Conservation (phyloP, 2,113 vertebrate species). For the Globicephala melas region DNA sequence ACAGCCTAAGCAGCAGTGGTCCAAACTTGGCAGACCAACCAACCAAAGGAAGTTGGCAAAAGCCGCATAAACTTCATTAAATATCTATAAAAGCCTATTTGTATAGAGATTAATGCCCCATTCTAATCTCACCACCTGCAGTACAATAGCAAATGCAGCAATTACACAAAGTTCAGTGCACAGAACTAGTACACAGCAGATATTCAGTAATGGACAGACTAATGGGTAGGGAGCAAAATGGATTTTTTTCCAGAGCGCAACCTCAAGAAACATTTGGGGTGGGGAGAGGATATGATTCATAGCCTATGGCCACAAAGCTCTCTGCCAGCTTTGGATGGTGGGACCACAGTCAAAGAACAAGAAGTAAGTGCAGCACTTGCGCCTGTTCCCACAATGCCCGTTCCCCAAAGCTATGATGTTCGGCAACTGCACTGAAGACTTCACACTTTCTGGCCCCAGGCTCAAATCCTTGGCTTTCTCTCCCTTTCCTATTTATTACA, state of each 20-base stretch:
- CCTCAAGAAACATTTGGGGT: neutral
- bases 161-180: neutral
- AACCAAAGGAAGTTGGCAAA: conserved; percentile 44
- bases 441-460: neutral
- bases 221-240: neutral
- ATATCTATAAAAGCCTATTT: neutral
- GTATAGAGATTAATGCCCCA: neutral
- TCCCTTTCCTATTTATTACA: neutral
- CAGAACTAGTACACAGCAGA: neutral
- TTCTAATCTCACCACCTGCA: neutral
- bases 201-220: neutral
- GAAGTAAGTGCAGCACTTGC: neutral
- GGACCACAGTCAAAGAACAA: neutral
- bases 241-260: neutral
- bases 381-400: neutral
- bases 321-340: neutral
- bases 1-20: neutral
- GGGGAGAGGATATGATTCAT: neutral
- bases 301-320: neutral
- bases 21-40: neutral
- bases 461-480: neutral
- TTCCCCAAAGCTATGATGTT: neutral
- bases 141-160: neutral
- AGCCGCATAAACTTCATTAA: neutral
- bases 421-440: neutral